Conservation (phyloP, 2,797 vertebrate species). For the Anomalospiza imberbis region DNA sequence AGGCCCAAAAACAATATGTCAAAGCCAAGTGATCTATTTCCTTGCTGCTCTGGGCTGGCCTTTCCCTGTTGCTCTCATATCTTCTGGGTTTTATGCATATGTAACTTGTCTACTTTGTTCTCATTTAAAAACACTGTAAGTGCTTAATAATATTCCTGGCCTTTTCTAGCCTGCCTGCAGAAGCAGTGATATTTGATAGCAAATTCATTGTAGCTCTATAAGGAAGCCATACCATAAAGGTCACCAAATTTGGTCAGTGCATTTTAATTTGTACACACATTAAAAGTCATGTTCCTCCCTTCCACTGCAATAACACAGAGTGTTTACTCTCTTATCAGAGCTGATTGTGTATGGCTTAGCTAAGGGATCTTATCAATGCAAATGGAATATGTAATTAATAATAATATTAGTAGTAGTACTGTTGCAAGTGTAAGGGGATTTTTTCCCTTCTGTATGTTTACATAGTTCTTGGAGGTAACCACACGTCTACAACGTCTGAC, state of each 20-base stretch:
- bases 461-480: not conserved
- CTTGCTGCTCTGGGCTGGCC: not conserved
- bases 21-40: not conserved
- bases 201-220: constrained; percentile 18
- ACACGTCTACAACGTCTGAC: not conserved
- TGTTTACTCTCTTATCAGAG: constrained; percentile 2
- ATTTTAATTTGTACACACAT: constrained; percentile 58
- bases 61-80: not conserved
- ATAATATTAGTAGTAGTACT: not conserved
- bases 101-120: not conserved
- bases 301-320: not conserved
- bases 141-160: constrained; percentile 44
- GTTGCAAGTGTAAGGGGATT: not conserved
- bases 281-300: constrained; percentile 48
- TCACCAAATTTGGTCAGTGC: constrained; percentile 53
- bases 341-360: not conserved
- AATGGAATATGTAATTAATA: not conserved
- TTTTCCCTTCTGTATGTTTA: not conserved
- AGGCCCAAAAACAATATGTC: not conserved
- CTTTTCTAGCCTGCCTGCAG: constrained; percentile 31
- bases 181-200: constrained; percentile 60
- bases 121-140: constrained; percentile 12
- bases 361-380: not conserved
- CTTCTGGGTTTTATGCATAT: not conserved
- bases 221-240: constrained; percentile 59